Evolutionary conservation across 2,113 vertebrate species (phyloP).

Genomic region (Zosterops pallidus): DNA sequence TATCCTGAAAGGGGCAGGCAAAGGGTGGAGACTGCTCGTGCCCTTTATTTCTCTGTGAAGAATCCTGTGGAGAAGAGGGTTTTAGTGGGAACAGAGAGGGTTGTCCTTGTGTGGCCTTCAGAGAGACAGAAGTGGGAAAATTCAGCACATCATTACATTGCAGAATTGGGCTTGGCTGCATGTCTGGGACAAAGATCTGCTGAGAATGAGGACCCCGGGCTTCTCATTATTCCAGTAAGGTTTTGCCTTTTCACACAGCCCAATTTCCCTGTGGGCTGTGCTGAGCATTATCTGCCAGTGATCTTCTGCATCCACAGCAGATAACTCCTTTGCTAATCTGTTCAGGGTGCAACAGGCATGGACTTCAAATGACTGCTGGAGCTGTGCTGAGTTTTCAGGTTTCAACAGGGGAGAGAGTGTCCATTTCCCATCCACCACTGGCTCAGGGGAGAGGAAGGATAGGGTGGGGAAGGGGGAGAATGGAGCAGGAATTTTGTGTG

Average conservation of each 20-base stretch:
- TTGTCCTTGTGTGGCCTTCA: neutral
- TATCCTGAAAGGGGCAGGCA: neutral
- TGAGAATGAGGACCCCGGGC: neutral
- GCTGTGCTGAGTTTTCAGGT: neutral
- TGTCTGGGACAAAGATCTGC: constrained; percentile 6
- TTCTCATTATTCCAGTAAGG: neutral
- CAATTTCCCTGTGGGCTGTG: neutral
- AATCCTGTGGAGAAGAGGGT: neutral
- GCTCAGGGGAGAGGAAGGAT: neutral
- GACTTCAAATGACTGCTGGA: neutral
- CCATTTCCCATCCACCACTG: neutral
- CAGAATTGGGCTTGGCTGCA: neutral
- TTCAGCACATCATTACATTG: neutral
- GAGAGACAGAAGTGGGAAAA: neutral
- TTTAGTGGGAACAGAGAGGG: neutral
- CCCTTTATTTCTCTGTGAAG: neutral
- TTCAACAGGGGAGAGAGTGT: neutral
- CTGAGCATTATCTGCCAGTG: neutral
- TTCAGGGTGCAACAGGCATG: neutral
- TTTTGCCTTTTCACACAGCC: neutral
- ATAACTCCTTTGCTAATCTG: neutral
- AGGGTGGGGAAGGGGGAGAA: neutral
- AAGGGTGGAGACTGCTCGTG: neutral
- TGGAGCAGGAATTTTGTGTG: neutral
- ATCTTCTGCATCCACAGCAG: neutral